A percentile compares a stretch with the other conserved stretches of the same genome.
Conservation (phyloP, 1,140 invertebrate genomes). For the Arion vulgaris region DNA sequence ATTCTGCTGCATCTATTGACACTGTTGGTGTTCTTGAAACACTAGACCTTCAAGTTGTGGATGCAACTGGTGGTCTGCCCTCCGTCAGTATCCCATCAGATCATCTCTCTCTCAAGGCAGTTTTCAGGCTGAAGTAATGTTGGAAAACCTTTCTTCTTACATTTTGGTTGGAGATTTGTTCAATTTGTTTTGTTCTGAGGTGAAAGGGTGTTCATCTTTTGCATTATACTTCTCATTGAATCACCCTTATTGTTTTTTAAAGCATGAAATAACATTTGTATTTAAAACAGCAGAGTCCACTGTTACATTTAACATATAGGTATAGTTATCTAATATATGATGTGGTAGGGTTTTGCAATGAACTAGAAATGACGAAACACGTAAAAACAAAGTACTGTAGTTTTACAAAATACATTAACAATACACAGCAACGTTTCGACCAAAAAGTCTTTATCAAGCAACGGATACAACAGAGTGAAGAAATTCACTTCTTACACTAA, state of each 20-base stretch:
- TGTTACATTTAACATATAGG: neutral
- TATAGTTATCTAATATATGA: neutral
- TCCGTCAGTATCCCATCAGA: slow-evolving; percentile 57
- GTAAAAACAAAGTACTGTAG: no score
- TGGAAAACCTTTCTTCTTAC: neutral
- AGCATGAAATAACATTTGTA: neutral
- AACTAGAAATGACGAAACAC: no score
- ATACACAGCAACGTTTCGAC: no score
- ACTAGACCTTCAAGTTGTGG: slow-evolving; percentile 41
- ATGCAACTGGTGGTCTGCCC: slow-evolving; percentile 53
- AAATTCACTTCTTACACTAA: no score
- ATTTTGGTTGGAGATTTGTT: neutral
- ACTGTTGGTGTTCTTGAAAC: slow-evolving; percentile 51
- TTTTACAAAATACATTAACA: no score
- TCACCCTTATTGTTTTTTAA: neutral
- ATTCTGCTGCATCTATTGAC: slow-evolving; percentile 49
- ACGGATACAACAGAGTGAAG: no score
- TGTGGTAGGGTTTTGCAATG: no score
- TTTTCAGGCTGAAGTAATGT: slow-evolving; percentile 36
- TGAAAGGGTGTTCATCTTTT: neutral
- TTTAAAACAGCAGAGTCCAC: neutral
- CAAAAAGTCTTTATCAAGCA: no score
- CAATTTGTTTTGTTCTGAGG: neutral
- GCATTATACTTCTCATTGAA: neutral
- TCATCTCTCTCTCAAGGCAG: slow-evolving; percentile 59